These are phyloP conservation scores for Drosophila nr. fundita DNA, from an alignment of 2,888 invertebrate genomes.

Conservation along the genomic window DNA sequence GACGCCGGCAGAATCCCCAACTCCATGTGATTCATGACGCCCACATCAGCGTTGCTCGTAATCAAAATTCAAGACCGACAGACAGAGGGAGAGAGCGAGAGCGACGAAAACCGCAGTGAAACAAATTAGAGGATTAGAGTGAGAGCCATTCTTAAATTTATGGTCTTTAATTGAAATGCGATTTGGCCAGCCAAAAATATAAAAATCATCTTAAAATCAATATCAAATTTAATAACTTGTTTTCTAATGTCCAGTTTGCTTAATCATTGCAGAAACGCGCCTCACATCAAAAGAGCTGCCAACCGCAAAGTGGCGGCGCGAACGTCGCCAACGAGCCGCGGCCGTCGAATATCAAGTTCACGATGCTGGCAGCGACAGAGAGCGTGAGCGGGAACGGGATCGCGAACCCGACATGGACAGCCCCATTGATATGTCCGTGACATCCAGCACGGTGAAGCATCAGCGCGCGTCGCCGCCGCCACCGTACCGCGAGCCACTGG, in stretches of 20 bases:
- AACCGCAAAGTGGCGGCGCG: constrained; percentile 90
- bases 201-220: constrained; percentile 13
- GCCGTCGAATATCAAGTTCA: constrained; percentile 81
- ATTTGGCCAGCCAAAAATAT: constrained; percentile 9
- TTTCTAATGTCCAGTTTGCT: constrained; percentile 40
- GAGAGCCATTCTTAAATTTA: constrained; percentile 34
- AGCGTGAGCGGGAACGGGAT: constrained; percentile 32
- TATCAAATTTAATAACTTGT: constrained; percentile 32
- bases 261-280: constrained; percentile 82
- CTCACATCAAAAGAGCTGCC: constrained; percentile 87
- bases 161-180: constrained; percentile 57
- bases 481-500: constrained; percentile 84
- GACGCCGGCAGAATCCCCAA: constrained; percentile 37
- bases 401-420: constrained; percentile 76
- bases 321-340: constrained; percentile 87
- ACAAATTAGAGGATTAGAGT: constrained; percentile 37
- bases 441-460: constrained; percentile 80
- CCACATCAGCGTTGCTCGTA: constrained; percentile 55
- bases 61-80: constrained; percentile 49
- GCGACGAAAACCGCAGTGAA: constrained; percentile 20
- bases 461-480: constrained; percentile 84
- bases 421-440: constrained; percentile 84
- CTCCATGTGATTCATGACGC: constrained; percentile 70
- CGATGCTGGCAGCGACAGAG: constrained; percentile 47
- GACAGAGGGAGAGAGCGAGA: constrained; percentile 1